Conservation (phyloP, 2,797 vertebrate genomes). For the Myoxocephalus aenaeus region DNA sequence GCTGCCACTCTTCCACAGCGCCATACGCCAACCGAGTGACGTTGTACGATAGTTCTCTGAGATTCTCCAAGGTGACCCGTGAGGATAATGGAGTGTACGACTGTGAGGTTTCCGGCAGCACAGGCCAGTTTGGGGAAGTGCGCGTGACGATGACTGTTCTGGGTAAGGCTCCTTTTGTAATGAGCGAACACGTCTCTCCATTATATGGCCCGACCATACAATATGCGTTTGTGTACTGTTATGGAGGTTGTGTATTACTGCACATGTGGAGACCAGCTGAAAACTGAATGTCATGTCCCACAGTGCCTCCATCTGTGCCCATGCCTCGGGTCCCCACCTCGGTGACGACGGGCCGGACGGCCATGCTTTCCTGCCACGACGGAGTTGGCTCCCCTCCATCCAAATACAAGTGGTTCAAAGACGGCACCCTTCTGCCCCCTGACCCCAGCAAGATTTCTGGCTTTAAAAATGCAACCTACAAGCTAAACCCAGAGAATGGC, state of each 20-base stretch:
- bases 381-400: constrained; percentile 82
- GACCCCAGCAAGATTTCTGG: constrained; percentile 80
- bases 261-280: not conserved
- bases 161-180: constrained; percentile 75
- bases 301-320: constrained; percentile 89
- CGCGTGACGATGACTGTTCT: constrained; percentile 83
- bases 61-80: constrained; percentile 81
- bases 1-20: constrained; percentile 67
- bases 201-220: not conserved
- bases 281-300: not conserved
- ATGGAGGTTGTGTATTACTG: not conserved
- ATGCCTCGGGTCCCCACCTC: constrained; percentile 82
- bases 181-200: not conserved
- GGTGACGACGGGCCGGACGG: constrained; percentile 79
- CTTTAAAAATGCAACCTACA: constrained; percentile 89
- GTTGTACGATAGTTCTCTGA: constrained; percentile 65
- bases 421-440: constrained; percentile 71
- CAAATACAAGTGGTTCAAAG: constrained; percentile 87
- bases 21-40: constrained; percentile 75
- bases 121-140: constrained; percentile 60
- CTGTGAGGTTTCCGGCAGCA: constrained; percentile 85
- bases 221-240: not conserved
- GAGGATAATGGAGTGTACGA: constrained; percentile 85
- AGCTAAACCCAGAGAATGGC: constrained; percentile 74
- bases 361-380: constrained; percentile 82